Base-by-base conservation (phyloP, 1,140 invertebrate species). In the Lycorma delicatula region DNA sequence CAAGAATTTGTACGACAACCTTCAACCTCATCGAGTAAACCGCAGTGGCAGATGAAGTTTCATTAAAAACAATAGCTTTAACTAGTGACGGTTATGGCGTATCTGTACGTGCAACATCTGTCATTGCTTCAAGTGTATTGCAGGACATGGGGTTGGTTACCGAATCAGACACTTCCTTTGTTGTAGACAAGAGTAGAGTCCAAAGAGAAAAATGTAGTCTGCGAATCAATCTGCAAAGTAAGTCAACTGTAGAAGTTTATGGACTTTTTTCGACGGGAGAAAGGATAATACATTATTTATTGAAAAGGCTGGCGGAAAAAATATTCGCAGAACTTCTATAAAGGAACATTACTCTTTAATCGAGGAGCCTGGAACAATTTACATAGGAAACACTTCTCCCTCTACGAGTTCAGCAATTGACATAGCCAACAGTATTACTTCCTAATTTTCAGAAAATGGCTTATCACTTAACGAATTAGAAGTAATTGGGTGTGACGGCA, bases 401-500 rank as follows among this genome's bases (percentile, higher is more conserved):
- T 46, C 51, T 34, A 56, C 57, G 34, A 56, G 59, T 36, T 61
- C 54, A 49, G 63, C 59, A 46, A 23, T 16, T 27, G 46, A 59
- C 28, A 64, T 60, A 56, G 58, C 53, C 28, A 49, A 26, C 22
- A 52, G 54, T n/a, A 65, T 62, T 28, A 49, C 16, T n/a, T 44
- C 52, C 7, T 61, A 60, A 50, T 54, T 64, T 28, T 27, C 23
- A 34, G 50, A 48, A 56, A 55, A 63, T 44, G 50, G 54, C 54
- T 18, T 34, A 54, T 59, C 29, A 60, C 56, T 52, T 49, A 58
- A 56, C 54, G 41, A 56, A 53, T 31, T 56, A 66, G 23, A 29
- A n/a, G 47, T 49, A 23, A 23, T 49, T 23, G 67, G 68, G 44
- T 71, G 66, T 57, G 68, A 70, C 55, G 66, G 70, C 23, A 70